Evolutionary conservation across 1,140 invertebrate genomes (phyloP), one percentile per base, ranked within the genome.

Genomic region (Diorhabda elongata): DNA sequence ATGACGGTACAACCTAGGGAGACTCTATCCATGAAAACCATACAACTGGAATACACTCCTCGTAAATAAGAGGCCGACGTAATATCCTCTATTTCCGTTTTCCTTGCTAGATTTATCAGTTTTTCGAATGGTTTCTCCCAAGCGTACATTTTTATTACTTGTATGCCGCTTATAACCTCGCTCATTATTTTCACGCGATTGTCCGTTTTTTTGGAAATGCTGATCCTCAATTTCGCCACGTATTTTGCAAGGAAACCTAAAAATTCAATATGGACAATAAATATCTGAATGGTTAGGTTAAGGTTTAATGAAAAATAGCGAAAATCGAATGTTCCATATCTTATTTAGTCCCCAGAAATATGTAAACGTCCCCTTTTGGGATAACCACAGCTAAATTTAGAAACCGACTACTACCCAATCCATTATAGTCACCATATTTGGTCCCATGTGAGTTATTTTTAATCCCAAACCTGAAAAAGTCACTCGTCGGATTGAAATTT

Each of bases 111-210:
- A 4, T 82, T 81, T 0, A 89, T 83, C 0, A 89, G 82, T 43
- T 82, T 83, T 64, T 84, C 83, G 67, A 91, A 91, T 4, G 90
- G 88, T 67, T 85, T 86, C 74, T 92, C 90, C 90, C 90, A 92
- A 2, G 89, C 87, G 73, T 91, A 92, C 90, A 93, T 92, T 82
- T 93, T 94, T 41, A 94, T 90, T 0, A 93, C 87, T 80, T 89
- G 85, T 71, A 90, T 89, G 56, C 88, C 89, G 63, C 83, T 78
- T 42, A 94, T 85, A 41, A 94, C 85, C 82, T 94, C 92, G 74
- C 88, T 92, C 91, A 93, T 93, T 11, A 92, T 78, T 58, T 89
- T 86, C 8, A 95, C 87, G 64, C 92, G 80, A 57, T 86, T 85
- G 79, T 94, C 92, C 0, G 91, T 92, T 3, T 86, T 72, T 41